Evolutionary conservation across 2,113 vertebrate genomes (phyloP), one percentile per base, ranked within the genome.

Genomic region (Pagrus major): DNA sequence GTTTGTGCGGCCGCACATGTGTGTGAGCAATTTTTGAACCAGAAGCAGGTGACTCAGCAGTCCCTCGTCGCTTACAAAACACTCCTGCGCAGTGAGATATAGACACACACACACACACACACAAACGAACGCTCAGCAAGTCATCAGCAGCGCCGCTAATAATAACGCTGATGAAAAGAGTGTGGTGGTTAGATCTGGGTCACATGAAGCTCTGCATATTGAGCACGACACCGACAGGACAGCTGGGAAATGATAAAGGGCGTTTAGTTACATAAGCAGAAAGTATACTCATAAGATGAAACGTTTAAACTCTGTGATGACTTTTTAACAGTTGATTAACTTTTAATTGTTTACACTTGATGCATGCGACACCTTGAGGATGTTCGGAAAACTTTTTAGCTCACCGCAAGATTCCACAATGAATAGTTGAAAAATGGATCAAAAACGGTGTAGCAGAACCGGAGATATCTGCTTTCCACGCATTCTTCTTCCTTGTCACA

Each of bases 41-140:
- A 67, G 66, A 69, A 70, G 67, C 64, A 71, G 49, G 79, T 91
- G 84, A 93, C 80, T 91, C 87, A 76, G 78, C 80, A 74, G 55
- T 25, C 42, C 35, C 33, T 51, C 14, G 29, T 31, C 9, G 0
- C 60, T 66, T 9, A 39, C 59, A 69, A 52, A 71, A 83, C 55
- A 47, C 60, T 60, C 35, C 47, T 15, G 25, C 42, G 20, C 31
- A 7, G 9, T 15, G 58, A 80, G 56, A 83, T 27, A 60, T 1
- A 66, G 37, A 54, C 61, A 71, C 31, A 46, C 65, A 47, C 15
- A 3, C 31, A 46, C 65, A 47, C 15, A 3, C 64, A 74, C 56
- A 49, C 55, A 79, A 60, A 72, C 47, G 1, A 78, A 41, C 8
- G 51, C 81, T 82, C 74, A 54, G 83, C 74, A 82, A 73, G 31